Evolutionary conservation across 2,113 vertebrate species (phyloP), one percentile per base, ranked within the genome.

Genomic region (Catharus fuscescens): DNA sequence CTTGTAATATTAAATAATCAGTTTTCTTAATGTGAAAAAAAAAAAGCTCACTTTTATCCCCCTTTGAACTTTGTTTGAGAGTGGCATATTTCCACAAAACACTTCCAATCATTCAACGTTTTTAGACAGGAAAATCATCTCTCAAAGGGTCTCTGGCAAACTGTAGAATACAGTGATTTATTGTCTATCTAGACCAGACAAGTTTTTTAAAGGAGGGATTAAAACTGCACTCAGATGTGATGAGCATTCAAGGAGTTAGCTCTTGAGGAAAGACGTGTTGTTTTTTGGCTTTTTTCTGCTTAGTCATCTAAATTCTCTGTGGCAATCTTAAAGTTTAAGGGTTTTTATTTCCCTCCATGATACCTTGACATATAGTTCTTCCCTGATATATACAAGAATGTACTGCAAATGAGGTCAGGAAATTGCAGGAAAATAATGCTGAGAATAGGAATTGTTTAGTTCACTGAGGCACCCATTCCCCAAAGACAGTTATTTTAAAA

Each of bases 401-500:
- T 74, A 52, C 53, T 45, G 7, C 36, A 95, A 87, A 86, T 61
- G 45, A 76, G 31, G 28, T 56, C 73, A 93, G 57, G 69, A 96
- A 94, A 92, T 95, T 91, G 82, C 47, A 86, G 40, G 62, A 53
- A 93, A 95, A 91, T 89, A 91, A 86, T 45, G 19, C 53, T 92
- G 23, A 69, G 64, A 96, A 80, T 47, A 85, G 80, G 88, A 82
- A 81, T 92, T 91, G 73, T 94, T 95, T 92, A 84, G 80, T 90
- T 95, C 83, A 88, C 48, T 45, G 74, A 93, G 88, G 90, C 85
- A 91, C 86, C 74, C 72, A 91, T 89, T 96, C 91, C 78, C 80
- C 44, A 84, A 62, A 96, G 93, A 88, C 18, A 70, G 84, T 77
- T 96, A 91, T 93, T 93, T 93, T 91, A 62, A 93, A 95, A 93